Evolutionary conservation across 1,140 invertebrate genomes (phyloP).

Genomic region (Hycleus cichorii): DNA sequence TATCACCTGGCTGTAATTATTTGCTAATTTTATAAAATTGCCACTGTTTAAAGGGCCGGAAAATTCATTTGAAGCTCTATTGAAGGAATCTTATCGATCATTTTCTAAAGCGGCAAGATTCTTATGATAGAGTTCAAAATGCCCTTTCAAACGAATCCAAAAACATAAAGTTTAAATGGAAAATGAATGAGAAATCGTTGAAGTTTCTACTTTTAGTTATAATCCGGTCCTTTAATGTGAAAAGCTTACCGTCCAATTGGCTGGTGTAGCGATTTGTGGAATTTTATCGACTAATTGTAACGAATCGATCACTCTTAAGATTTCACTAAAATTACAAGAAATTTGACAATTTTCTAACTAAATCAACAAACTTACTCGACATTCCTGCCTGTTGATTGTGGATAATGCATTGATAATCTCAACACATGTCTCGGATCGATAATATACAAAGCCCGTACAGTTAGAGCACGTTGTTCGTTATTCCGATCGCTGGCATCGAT

Average conservation of each 20-base stretch:
- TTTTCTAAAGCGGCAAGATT: too few relatives aligned
- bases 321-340: constrained; percentile 62
- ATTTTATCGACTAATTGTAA: constrained; percentile 69
- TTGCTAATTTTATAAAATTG: too few relatives aligned
- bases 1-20: constrained; percentile 57
- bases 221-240: too few relatives aligned
- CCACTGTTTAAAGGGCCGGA: too few relatives aligned
- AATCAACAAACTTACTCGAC: constrained; percentile 62
- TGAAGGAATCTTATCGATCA: too few relatives aligned
- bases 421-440: constrained; percentile 81
- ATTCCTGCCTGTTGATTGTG: constrained; percentile 84
- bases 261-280: constrained; percentile 75
- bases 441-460: constrained; percentile 79
- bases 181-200: too few relatives aligned
- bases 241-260: constrained; percentile 69
- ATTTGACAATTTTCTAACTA: too few relatives aligned
- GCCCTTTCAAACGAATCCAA: too few relatives aligned
- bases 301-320: constrained; percentile 81
- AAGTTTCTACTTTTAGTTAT: too few relatives aligned
- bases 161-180: too few relatives aligned
- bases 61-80: too few relatives aligned
- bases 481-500: constrained; percentile 74
- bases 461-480: constrained; percentile 63
- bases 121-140: too few relatives aligned
- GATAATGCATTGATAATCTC: constrained; percentile 82